Conservation (phyloP, 2,797 vertebrate genomes). For the Tympanoctomys barrerae region DNA sequence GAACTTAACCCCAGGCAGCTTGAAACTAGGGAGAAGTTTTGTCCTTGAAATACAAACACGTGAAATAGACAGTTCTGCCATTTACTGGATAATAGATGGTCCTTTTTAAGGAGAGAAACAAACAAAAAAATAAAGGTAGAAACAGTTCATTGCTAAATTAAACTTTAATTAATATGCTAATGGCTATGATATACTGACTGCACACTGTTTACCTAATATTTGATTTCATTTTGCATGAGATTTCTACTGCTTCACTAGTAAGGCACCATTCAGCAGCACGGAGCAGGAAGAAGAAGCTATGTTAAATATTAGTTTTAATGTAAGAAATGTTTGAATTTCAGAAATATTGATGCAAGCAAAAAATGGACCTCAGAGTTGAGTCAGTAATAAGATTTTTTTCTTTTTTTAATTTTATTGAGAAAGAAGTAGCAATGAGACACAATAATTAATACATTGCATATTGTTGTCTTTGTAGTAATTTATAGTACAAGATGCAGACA, state of each 20-base stretch:
- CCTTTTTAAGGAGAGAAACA: conserved; percentile 6
- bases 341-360: conserved; percentile 2
- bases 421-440: too few relatives aligned
- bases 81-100: neutral
- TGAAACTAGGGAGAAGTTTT: neutral
- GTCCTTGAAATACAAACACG: neutral
- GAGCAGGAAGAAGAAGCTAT: neutral
- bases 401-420: too few relatives aligned
- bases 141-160: neutral
- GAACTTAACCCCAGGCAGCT: neutral
- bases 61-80: conserved; percentile 2
- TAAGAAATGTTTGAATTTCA: conserved; percentile 56
- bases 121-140: neutral
- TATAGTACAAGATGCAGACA: too few relatives aligned
- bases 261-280: neutral
- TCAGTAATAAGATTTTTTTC: neutral
- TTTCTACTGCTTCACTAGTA: conserved; percentile 10
- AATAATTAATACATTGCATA: too few relatives aligned
- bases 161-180: neutral
- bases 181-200: conserved; percentile 28
- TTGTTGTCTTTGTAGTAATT: too few relatives aligned
- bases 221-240: conserved; percentile 17
- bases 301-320: conserved; percentile 6
- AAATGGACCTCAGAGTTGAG: conserved; percentile 4
- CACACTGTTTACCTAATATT: neutral